Conservation (phyloP, 2,113 vertebrate species). For the Rousettus leschenaultii region DNA sequence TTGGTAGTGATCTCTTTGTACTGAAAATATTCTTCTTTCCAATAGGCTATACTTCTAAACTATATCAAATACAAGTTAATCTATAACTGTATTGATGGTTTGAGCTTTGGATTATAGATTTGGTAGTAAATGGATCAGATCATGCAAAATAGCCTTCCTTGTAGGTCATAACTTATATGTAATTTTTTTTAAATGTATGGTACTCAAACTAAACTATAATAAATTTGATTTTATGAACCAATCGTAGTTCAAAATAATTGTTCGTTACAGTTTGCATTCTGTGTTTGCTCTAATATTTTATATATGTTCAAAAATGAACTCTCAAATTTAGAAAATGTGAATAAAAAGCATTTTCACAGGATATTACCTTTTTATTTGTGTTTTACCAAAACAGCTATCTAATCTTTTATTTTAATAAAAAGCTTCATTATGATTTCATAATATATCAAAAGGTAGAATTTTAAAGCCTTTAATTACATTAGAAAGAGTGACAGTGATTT, state of each 20-base stretch:
- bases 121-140: neutral
- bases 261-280: neutral
- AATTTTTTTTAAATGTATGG: neutral
- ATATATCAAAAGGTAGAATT: conserved; percentile 1
- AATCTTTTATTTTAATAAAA: neutral
- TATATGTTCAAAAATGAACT: neutral
- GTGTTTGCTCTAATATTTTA: neutral
- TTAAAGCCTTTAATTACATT: neutral
- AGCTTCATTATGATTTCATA: neutral
- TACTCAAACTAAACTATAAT: neutral
- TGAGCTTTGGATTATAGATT: neutral
- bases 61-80: neutral
- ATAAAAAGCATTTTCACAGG: neutral
- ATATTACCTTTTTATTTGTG: neutral
- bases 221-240: neutral
- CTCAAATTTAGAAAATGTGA: neutral
- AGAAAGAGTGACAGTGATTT: conserved; percentile 25
- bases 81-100: neutral
- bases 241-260: neutral
- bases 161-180: neutral
- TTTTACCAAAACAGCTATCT: neutral
- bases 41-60: neutral
- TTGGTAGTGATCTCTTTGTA: conserved; percentile 2
- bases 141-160: neutral
- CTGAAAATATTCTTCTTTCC: neutral